phyloP scores from a whole-genome alignment of 2,113 vertebrate genomes.

The Campylomormyrus tamandua region DNA sequence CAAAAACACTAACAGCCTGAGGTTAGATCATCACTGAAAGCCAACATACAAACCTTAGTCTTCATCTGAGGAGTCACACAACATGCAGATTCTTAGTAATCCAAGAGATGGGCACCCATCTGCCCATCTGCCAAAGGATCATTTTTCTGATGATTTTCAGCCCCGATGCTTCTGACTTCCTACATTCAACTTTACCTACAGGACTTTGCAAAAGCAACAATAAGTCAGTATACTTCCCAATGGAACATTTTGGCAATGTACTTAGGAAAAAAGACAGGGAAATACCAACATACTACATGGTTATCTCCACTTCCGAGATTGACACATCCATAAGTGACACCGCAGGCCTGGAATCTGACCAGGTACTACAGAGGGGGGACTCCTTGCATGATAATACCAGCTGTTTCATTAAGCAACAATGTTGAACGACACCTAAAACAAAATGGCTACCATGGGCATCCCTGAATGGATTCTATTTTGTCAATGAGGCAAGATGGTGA shows the following conservation, averaged over 20 bases:
- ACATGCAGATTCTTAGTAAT: not conserved
- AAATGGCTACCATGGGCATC: not conserved
- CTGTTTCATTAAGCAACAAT: not conserved
- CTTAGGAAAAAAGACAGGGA: not conserved
- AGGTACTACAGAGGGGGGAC: not conserved
- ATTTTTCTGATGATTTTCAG: not conserved
- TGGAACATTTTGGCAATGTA: not conserved
- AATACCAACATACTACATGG: not conserved
- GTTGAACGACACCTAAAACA: not conserved
- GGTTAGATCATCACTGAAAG: not conserved
- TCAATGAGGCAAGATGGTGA: not conserved
- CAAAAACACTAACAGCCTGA: not conserved
- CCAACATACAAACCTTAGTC: not conserved
- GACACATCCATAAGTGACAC: not conserved
- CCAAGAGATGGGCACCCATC: not conserved
- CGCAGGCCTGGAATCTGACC: not conserved
- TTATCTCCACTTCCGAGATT: not conserved
- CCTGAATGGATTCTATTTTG: not conserved
- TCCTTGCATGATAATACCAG: not conserved
- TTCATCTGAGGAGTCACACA: not conserved
- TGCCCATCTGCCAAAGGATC: not conserved
- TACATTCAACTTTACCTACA: not conserved
- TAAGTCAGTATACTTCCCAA: not conserved
- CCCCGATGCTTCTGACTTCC: not conserved
- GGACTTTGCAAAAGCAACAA: not conserved